Evolutionary conservation across 2,888 invertebrate genomes (phyloP).

Genomic region (Tryphoninae sp.): DNA sequence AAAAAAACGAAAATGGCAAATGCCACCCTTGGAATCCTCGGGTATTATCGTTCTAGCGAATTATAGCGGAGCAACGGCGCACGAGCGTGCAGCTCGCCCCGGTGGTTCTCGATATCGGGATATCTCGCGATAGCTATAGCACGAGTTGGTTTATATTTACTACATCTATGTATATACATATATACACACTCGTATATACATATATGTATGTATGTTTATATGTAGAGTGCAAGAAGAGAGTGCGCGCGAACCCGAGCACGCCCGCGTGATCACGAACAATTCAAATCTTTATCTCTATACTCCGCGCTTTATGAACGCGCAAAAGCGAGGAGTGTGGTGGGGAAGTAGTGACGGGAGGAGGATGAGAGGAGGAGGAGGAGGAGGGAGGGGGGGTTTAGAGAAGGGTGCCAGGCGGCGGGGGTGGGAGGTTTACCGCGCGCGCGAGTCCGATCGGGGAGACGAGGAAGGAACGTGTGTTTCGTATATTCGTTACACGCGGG

Average conservation of each 20-base stretch:
- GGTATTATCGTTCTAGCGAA: conserved; percentile 31
- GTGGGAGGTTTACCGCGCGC: conserved; percentile 28
- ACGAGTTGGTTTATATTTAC: conserved; percentile 39
- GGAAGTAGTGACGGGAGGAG: neutral
- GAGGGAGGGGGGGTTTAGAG: neutral
- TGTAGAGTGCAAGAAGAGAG: conserved; percentile 23
- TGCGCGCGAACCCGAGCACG: conserved; percentile 45
- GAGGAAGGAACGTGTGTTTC: conserved; percentile 70
- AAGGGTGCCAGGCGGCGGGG: conserved; percentile 23
- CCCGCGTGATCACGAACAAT: conserved; percentile 77
- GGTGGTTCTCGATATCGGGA: conserved; percentile 59
- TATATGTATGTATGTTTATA: conserved; percentile 8
- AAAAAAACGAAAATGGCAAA: neutral
- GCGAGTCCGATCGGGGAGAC: conserved; percentile 37
- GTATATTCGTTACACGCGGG: conserved; percentile 72
- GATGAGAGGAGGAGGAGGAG: neutral
- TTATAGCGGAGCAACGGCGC: conserved; percentile 33
- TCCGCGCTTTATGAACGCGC: conserved; percentile 56
- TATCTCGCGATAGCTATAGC: conserved; percentile 58
- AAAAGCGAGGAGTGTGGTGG: neutral
- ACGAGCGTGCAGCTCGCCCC: conserved; percentile 49
- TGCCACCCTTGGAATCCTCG: conserved; percentile 8
- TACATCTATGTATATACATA: conserved; percentile 12
- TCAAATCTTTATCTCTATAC: conserved; percentile 75
- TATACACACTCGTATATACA: neutral